Conservation (phyloP, 2,797 vertebrate genomes). For the Sphenopsis melanotis region DNA sequence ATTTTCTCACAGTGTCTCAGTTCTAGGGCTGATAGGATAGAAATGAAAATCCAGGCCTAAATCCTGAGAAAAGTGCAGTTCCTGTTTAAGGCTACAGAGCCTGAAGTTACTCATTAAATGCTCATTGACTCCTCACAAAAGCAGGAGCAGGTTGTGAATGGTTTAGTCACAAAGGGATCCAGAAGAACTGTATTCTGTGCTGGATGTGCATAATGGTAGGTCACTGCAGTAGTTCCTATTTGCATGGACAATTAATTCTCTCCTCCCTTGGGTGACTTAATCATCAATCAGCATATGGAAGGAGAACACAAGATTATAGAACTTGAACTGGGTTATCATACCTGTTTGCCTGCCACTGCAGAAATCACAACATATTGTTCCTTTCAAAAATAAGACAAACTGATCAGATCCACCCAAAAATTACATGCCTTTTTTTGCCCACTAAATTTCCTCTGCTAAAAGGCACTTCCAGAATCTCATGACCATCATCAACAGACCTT, state of each 20-base stretch:
- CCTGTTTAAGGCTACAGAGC: neutral
- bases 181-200: neutral
- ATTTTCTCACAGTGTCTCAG: neutral
- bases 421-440: fast-evolving
- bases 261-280: neutral
- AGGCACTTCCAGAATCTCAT: neutral
- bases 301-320: neutral
- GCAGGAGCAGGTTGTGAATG: neutral
- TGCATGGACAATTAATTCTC: neutral
- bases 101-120: neutral
- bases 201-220: neutral
- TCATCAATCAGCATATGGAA: neutral
- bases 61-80: neutral
- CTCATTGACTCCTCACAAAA: neutral
- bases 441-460: neutral
- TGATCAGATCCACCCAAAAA: neutral
- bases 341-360: neutral
- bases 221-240: neutral
- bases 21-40: neutral
- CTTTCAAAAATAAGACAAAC: neutral
- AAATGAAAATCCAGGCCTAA: neutral
- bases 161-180: neutral
- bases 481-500: neutral
- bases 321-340: neutral
- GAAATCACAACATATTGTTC: neutral